phyloP scores from a whole-genome alignment of 2,888 invertebrate species.

The Tetranychus truncatus region DNA sequence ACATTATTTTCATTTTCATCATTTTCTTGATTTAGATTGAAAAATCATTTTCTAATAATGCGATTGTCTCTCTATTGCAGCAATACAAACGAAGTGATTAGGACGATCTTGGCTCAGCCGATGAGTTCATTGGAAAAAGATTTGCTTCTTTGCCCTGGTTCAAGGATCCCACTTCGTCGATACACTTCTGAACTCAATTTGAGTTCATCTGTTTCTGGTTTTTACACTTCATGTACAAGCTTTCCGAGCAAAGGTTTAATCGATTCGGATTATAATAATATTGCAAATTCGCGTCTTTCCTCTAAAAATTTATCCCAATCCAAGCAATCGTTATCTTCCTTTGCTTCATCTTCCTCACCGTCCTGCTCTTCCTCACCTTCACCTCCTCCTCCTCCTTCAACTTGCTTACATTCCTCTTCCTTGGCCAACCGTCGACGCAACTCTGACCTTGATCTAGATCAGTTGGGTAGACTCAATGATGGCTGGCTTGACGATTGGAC shows the following conservation, averaged over 20 bases:
- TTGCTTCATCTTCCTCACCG: neutral
- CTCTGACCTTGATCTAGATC: neutral
- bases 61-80: neutral
- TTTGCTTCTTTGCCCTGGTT: slow-evolving; percentile 1
- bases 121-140: slow-evolving; percentile 3
- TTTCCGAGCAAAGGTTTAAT: neutral
- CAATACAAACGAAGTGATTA: neutral
- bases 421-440: neutral
- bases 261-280: neutral
- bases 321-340: neutral
- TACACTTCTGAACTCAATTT: neutral
- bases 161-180: slow-evolving; percentile 8
- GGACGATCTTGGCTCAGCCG: neutral
- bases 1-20: too few species aligned
- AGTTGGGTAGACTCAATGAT: neutral
- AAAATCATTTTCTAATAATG: too few species aligned
- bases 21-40: too few species aligned
- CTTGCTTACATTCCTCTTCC: neutral
- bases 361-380: neutral
- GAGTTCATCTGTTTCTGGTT: neutral
- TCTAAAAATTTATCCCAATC: neutral
- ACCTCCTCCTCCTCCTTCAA: neutral
- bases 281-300: neutral
- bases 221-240: too few species aligned
- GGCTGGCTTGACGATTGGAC: neutral